Conservation (phyloP, 2,797 vertebrate species). For the Hirundo rustica region DNA sequence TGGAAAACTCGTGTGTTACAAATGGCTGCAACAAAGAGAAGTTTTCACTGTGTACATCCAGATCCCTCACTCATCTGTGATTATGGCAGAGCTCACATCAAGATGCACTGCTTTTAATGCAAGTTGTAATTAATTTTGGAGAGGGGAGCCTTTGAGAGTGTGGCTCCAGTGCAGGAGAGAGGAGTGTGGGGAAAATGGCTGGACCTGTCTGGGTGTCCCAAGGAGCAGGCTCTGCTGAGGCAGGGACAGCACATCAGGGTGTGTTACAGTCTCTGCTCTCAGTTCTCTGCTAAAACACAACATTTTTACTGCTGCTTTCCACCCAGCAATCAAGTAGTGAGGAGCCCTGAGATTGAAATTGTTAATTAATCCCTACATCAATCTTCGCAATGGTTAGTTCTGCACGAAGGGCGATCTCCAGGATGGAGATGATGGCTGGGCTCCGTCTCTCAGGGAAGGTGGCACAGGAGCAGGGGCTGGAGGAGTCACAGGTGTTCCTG, state of each 20-base stretch:
- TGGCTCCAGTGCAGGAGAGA: background rate
- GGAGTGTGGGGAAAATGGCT: background rate
- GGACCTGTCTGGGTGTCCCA: background rate
- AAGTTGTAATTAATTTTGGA: background rate
- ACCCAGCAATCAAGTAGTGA: background rate
- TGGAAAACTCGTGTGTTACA: background rate
- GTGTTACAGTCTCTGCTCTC: background rate
- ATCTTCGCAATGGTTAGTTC: background rate
- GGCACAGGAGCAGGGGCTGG: background rate
- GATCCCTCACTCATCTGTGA: background rate
- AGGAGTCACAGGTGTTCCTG: fast-evolving
- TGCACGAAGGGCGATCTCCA: fast-evolving
- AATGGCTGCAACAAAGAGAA: background rate
- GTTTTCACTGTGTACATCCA: background rate
- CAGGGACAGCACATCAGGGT: background rate
- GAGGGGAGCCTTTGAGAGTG: background rate
- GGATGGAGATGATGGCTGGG: background rate
- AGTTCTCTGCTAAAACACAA: background rate
- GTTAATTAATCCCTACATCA: background rate
- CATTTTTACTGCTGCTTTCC: background rate
- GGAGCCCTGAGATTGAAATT: background rate
- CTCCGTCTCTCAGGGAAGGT: background rate
- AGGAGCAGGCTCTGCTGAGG: background rate
- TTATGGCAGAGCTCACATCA: background rate
- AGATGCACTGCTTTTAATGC: background rate